Evolutionary conservation across 2,113 vertebrate species (phyloP).

Genomic region (Okapia johnstoni): DNA sequence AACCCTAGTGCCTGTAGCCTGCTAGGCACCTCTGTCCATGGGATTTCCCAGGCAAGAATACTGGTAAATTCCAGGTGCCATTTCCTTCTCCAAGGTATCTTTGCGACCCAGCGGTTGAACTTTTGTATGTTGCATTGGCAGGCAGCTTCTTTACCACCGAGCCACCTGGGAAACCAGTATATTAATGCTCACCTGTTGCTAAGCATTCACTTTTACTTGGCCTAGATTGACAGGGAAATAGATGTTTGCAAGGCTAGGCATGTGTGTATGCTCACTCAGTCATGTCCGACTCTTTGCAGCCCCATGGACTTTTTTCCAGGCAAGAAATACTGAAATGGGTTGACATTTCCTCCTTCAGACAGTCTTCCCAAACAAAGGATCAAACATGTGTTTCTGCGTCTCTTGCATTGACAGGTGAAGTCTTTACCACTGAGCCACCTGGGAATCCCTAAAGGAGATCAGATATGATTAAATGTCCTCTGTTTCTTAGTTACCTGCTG

Average conservation of each 20-base stretch:
- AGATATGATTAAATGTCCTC: background rate
- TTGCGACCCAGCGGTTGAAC: accelerated
- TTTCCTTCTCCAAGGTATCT: background rate
- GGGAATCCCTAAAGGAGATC: background rate
- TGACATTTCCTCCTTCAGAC: background rate
- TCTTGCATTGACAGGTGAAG: background rate
- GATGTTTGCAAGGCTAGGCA: background rate
- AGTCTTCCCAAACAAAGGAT: background rate
- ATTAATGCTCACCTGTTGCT: background rate
- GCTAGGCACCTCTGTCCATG: background rate
- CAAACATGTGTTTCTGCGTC: background rate
- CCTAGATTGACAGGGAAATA: background rate
- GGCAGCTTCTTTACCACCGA: background rate
- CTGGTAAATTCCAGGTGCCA: background rate
- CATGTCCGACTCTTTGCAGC: background rate
- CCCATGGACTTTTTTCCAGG: background rate
- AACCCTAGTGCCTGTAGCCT: background rate
- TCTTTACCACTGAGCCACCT: background rate
- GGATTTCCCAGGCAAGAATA: background rate
- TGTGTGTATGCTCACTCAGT: background rate
- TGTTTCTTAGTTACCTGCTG: background rate
- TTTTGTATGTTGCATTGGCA: background rate
- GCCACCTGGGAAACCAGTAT: background rate
- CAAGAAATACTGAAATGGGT: background rate
- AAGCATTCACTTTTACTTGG: background rate